Evolutionary conservation across 2,888 invertebrate genomes (phyloP), one percentile per base, ranked within the genome.

Genomic region (Rambutsinella grinnellia): DNA sequence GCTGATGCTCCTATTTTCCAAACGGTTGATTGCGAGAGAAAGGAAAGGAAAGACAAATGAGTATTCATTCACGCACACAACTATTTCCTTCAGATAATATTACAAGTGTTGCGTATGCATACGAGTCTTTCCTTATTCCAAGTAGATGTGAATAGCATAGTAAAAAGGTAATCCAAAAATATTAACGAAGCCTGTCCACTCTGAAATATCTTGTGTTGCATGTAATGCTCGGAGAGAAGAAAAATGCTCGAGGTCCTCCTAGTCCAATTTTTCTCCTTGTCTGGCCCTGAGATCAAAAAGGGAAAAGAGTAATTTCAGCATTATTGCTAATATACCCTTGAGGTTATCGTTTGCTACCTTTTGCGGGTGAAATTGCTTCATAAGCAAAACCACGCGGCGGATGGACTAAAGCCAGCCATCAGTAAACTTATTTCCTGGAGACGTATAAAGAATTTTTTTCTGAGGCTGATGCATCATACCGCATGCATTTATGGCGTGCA

Each of bases 241-340:
- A 66, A 47, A 62, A 28, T 65, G 58, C 60, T 71, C 58, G 71
- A 28, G 65, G 49, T 63, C 19, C 8, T 49, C 15, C 49, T 49
- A 44, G 2, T 10, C 26, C 46, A 70, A 47, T 69, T 65, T 65
- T 58, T 46, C 58, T 46, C 44, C 36, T 17, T 49, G 46, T 71
- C 57, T 65, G 65, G 58, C 72, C 57, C 44, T 51, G 72, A 72
- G 72, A 72, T 72, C 72, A 72, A 72, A 56, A 49, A 19, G 47
- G 51, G 62, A 46, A 54, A 71, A 71, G 72, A 72, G 72, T 72
- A 72, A 72, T 72, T 72, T 72, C 72, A 72, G 72, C 72, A 72
- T 65, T 72, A 72, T 65, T 72, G 72, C 72, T 72, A 72, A 72
- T 72, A 72, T 72, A 72, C 72, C 72, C 72, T 63, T 15, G 72